phyloP scores from a whole-genome alignment of 2,113 vertebrate species.

The Beaufortia kweichowensis region DNA sequence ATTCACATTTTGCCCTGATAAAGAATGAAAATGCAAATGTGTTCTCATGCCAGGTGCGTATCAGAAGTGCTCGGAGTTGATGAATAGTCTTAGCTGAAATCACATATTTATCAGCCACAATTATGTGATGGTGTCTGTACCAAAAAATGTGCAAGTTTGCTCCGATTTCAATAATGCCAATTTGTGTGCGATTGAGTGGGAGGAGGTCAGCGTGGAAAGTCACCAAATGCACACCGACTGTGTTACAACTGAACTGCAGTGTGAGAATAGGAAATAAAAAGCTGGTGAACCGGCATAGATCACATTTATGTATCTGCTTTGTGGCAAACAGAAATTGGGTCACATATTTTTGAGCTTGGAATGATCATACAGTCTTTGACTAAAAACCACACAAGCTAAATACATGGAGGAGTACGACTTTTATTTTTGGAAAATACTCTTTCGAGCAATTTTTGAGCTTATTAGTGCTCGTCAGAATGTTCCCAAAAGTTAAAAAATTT shows the following conservation, averaged over 20 bases:
- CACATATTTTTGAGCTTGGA: background rate
- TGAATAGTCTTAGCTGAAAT: conserved; percentile 27
- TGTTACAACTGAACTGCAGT: background rate
- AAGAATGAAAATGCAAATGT: conserved; percentile 48
- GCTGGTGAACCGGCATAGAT: background rate
- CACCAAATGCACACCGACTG: background rate
- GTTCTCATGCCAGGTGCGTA: conserved; percentile 17
- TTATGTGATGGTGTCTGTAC: background rate
- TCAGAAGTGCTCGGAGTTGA: conserved; percentile 34
- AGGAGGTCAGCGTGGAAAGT: conserved; percentile 41
- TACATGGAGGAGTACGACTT: background rate
- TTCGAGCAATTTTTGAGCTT: background rate
- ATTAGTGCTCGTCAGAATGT: background rate
- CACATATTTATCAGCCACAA: conserved; percentile 5
- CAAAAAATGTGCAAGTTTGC: background rate
- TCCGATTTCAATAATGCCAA: conserved; percentile 21
- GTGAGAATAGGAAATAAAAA: background rate
- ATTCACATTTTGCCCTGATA: conserved; percentile 43
- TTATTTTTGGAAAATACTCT: background rate
- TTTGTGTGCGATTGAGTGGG: conserved; percentile 9
- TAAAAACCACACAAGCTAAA: background rate
- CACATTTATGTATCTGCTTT: background rate
- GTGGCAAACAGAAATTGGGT: conserved; percentile 11
- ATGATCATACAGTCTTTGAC: conserved; percentile 8
- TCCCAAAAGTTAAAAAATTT: no score